These are phyloP conservation scores for Psilanteris sp. DNA, from an alignment of 1,140 invertebrate genomes.

Conservation along the genomic window DNA sequence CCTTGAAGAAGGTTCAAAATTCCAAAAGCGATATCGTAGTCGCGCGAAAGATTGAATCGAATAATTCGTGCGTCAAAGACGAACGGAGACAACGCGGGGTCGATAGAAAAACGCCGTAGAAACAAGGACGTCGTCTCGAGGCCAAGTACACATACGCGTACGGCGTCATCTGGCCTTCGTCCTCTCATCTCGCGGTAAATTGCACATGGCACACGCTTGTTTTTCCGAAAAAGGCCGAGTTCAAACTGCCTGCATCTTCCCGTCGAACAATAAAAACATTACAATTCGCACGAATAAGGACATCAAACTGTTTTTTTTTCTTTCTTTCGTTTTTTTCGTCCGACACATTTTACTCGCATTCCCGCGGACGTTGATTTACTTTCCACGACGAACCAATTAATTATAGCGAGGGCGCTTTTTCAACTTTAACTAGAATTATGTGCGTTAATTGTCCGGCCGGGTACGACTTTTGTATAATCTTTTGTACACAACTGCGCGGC, in stretches of 20 bases:
- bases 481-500: neutral
- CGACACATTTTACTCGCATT: slow-evolving; percentile 53
- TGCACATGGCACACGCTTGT: slow-evolving; percentile 58
- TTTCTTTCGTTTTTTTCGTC: slow-evolving; percentile 22
- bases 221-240: slow-evolving; percentile 63
- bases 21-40: too few species aligned
- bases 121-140: slow-evolving; percentile 56
- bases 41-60: too few species aligned
- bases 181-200: slow-evolving; percentile 57
- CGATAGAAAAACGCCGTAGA: slow-evolving; percentile 35
- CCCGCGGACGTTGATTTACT: slow-evolving; percentile 54
- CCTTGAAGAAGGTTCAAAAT: too few species aligned
- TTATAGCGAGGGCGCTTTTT: slow-evolving; percentile 43
- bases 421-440: slow-evolving; percentile 43
- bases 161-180: slow-evolving; percentile 60
- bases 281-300: slow-evolving; percentile 55
- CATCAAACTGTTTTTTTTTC: too few species aligned
- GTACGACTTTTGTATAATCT: slow-evolving; percentile 5
- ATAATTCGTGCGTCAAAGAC: slow-evolving; percentile 45
- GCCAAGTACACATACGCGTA: slow-evolving; percentile 38
- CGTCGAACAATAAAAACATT: slow-evolving; percentile 53
- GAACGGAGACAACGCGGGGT: slow-evolving; percentile 21
- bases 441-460: slow-evolving; percentile 27
- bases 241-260: slow-evolving; percentile 18
- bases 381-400: slow-evolving; percentile 55